A percentile compares a stretch with the other conserved stretches of the same genome.
Conservation (phyloP, 1,140 invertebrate genomes). For the Brachionus sp. region DNA sequence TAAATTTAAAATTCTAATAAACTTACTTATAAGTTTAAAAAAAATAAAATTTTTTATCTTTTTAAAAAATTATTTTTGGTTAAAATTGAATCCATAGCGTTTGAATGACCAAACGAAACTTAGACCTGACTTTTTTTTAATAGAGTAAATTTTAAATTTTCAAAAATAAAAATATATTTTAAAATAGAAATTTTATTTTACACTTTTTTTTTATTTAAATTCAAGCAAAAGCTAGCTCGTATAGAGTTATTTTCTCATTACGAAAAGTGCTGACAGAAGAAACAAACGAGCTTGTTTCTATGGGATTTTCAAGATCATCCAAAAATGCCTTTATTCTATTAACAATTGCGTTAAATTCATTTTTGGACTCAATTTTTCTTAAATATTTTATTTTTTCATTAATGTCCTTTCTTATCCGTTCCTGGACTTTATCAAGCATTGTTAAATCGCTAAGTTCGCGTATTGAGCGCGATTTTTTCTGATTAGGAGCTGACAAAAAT, state of each 20-base stretch:
- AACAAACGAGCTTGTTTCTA: neutral
- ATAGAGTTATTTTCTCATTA: neutral
- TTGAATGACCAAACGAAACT: too few relatives aligned
- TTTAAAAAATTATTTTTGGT: too few relatives aligned
- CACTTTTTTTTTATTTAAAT: too few relatives aligned
- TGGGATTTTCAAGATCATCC: neutral
- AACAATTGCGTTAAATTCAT: conserved; percentile 18
- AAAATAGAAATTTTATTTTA: too few relatives aligned
- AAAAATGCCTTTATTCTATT: neutral
- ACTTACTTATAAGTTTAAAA: too few relatives aligned
- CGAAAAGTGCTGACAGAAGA: neutral
- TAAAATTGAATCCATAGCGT: too few relatives aligned
- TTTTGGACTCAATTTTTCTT: neutral
- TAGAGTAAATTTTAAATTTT: too few relatives aligned
- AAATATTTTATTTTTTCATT: conserved; percentile 5
- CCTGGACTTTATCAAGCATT: neutral
- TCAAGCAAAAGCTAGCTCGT: neutral
- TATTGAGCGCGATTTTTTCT: neutral
- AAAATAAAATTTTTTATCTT: too few relatives aligned
- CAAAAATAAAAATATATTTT: too few relatives aligned
- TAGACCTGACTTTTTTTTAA: too few relatives aligned
- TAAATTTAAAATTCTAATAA: too few relatives aligned
- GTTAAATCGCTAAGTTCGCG: neutral
- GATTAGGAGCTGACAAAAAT: neutral
- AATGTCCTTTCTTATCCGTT: neutral